Base-by-base conservation (phyloP, 1,140 invertebrate genomes). In the Trypoxylus dichotomus region DNA sequence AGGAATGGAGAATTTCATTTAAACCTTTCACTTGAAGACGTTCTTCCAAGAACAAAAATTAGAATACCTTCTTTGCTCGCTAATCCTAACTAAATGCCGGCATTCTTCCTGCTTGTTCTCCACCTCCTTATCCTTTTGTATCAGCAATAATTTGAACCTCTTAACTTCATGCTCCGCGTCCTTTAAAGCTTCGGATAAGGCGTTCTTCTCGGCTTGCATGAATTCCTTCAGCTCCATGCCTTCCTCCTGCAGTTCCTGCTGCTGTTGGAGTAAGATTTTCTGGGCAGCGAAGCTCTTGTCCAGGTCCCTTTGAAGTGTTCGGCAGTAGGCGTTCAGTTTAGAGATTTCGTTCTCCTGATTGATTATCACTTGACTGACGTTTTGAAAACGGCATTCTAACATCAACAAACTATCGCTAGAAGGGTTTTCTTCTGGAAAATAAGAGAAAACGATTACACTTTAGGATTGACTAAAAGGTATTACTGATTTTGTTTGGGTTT, bases 291-390 rank as follows among this genome's bases (percentile, higher is more conserved):
- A 84, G 79, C 89, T 91, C 80, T 89, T 90, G 77, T 93, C 91
- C 79, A 92, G 86, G 85, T 93, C 92, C 81, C 89, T 87, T 81
- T 93, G 93, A 13, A 94, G 83, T 73, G 91, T 90, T 63, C 91
- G 88, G 80, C 92, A 93, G 68, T 91, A 87, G 6, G 90, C 88
- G 74, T 93, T 89, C 24, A 94, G 82, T 80, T 92, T 88, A n/a
- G 90, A 90, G 74, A 94, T 93, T 86, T 94, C 93, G n/a, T 91
- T 86, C 81, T 94, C 93, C 54, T 94, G 93, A 82, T 90, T 89
- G 15, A 92, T 89, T 0, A 94, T 90, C 58, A 94, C 89, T 83
- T 93, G 90, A n/a, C 92, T 91, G 0, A 93, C 93, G 10, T 92
- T 89, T 78, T 93, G 91, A 42, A 94, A 88, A 82, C 94, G 92